These are phyloP conservation scores for Pandemis heparana DNA, from an alignment of 2,888 invertebrate genomes.

Conservation along the genomic window DNA sequence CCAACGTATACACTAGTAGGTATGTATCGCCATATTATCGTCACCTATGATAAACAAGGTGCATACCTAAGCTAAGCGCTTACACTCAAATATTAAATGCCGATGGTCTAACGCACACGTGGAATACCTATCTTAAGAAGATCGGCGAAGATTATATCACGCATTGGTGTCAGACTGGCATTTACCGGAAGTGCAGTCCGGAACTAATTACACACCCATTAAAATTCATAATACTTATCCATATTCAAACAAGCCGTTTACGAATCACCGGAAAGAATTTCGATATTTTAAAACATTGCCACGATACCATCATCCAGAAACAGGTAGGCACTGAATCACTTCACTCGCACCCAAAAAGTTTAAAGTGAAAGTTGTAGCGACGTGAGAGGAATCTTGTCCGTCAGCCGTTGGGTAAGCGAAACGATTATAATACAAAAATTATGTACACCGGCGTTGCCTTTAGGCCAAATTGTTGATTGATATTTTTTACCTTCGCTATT, in stretches of 20 bases:
- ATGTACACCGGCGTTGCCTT: slow-evolving; percentile 53
- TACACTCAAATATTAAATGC: not conserved
- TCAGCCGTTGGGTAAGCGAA: slow-evolving; percentile 75
- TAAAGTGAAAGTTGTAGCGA: slow-evolving; percentile 80
- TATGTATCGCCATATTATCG: slow-evolving; percentile 1
- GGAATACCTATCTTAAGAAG: slow-evolving; percentile 6
- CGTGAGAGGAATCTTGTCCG: slow-evolving; percentile 74
- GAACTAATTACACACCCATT: slow-evolving; percentile 9
- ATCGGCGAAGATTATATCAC: slow-evolving; percentile 13
- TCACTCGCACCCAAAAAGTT: slow-evolving; percentile 68
- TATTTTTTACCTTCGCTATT: slow-evolving; percentile 13
- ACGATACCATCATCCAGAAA: slow-evolving; percentile 51
- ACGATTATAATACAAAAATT: slow-evolving; percentile 70
- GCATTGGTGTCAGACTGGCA: slow-evolving; percentile 4
- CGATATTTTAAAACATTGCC: slow-evolving; percentile 24
- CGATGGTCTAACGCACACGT: not conserved
- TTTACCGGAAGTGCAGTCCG: slow-evolving; percentile 21
- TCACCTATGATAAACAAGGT: slow-evolving; percentile 3
- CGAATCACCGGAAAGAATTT: slow-evolving; percentile 16
- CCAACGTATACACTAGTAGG: slow-evolving; percentile 28
- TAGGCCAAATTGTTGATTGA: slow-evolving; percentile 35
- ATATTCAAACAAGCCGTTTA: not conserved
- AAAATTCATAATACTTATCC: not conserved
- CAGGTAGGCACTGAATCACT: slow-evolving; percentile 49
- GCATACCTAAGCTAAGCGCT: not conserved